These are phyloP conservation scores for Lepidocyrtinus sp. DNA, from an alignment of 2,888 invertebrate genomes.

Conservation along the genomic window DNA sequence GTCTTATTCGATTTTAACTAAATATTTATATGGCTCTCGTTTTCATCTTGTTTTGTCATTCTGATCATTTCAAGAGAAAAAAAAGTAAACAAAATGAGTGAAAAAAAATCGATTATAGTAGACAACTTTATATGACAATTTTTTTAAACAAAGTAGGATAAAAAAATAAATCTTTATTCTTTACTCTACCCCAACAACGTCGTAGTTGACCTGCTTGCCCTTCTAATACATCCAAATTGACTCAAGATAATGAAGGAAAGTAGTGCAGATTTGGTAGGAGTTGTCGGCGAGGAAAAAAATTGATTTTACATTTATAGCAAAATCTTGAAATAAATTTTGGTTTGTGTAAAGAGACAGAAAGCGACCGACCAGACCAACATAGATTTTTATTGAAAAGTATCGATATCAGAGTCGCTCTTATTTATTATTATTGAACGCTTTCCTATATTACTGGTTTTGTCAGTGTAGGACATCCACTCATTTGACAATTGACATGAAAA, in stretches of 20 bases:
- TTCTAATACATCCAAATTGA: background rate
- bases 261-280: slow-evolving; percentile 23
- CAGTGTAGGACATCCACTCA: background rate
- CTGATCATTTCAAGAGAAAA: slow-evolving; percentile 18
- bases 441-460: background rate
- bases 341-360: background rate
- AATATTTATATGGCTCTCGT: slow-evolving; percentile 20
- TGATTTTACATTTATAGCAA: slow-evolving; percentile 42
- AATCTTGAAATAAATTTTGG: slow-evolving; percentile 4
- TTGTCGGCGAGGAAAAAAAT: too few species aligned
- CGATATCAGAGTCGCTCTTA: too few species aligned
- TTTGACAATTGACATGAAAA: background rate
- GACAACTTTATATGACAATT: slow-evolving; percentile 25
- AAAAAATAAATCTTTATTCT: too few species aligned
- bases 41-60: slow-evolving; percentile 45
- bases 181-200: slow-evolving; percentile 47
- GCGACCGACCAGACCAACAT: background rate
- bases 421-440: background rate
- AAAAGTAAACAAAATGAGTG: slow-evolving; percentile 34
- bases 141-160: too few species aligned
- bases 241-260: slow-evolving; percentile 29
- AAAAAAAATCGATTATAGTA: background rate
- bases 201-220: slow-evolving; percentile 41
- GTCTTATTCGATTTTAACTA: background rate
- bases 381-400: background rate